Evolutionary conservation across 2,113 vertebrate species (phyloP), one percentile per base, ranked within the genome.

Genomic region (Edolisoma coerulescens): DNA sequence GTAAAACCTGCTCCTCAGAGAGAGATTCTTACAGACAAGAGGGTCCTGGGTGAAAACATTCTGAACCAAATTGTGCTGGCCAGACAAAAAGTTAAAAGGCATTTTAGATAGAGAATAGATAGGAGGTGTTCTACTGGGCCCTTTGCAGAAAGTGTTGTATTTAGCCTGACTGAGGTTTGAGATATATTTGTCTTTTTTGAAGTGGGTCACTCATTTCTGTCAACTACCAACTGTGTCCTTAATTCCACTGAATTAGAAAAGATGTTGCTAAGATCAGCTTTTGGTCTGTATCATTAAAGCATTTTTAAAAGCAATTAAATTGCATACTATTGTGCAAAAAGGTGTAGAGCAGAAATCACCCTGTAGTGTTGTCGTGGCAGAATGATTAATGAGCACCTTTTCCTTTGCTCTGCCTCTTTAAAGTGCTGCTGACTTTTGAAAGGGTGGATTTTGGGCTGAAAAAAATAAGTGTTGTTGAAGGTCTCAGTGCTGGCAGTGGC

Each of bases 221-320:
- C 94, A 96, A 57, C 87, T 95, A 30, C 95, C 85, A 84, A 94
- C 83, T 75, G 83, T 96, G 92, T 89, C 95, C 90, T 90, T 96
- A 94, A 90, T 95, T 89, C 84, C 83, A 92, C 60, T 87, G 86
- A 89, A 90, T 76, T n/a, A 93, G 86, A 86, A 92, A 86, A 92
- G 90, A 95, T 92, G 86, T 87, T 95, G 69, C 93, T 71, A 94
- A 95, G 93, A 95, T 87, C 95, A 90, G 96, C 92, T 81, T 90
- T 94, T 84, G 90, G 90, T 84, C 88, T 84, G 76, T 89, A 92
- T 93, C 91, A 92, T 91, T 91, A 94, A 89, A 80, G 81, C 84
- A 87, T 92, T 93, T 89, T 90, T 73, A 84, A 95, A 93, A 96
- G 90, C 94, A 96, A 97, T 97, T 97, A 97, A 95, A 97, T 95